Conservation (phyloP, 2,113 vertebrate species). For the Anarrhichthys ocellatus region DNA sequence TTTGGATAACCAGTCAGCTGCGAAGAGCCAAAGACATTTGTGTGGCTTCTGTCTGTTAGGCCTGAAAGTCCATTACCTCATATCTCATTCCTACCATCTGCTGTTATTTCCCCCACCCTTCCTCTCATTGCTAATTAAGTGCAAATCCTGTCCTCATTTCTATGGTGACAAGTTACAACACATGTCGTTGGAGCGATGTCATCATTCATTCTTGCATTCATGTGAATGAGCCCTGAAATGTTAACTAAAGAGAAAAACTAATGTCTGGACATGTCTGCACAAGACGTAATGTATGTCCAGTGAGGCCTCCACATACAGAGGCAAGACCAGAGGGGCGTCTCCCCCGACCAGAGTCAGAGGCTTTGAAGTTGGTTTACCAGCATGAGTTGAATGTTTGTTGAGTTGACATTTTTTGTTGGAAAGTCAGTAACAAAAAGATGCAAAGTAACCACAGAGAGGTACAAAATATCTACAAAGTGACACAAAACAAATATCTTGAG, state of each 20-base stretch:
- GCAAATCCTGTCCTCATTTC: constrained; percentile 57
- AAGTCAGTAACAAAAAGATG: neutral
- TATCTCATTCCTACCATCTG: constrained; percentile 60
- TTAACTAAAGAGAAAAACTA: neutral
- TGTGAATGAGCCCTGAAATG: neutral
- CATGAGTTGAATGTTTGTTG: neutral
- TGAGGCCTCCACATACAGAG: neutral
- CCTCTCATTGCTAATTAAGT: constrained; percentile 44
- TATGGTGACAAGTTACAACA: constrained; percentile 11
- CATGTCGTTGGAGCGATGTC: constrained; percentile 29
- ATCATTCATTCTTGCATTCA: constrained; percentile 7
- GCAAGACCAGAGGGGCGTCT: neutral
- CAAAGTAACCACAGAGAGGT: neutral
- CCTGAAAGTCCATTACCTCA: constrained; percentile 48
- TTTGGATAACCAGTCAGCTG: neutral
- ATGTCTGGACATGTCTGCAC: neutral
- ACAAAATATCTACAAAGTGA: neutral
- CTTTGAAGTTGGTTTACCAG: neutral
- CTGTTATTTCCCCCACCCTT: constrained; percentile 36
- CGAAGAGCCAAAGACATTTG: constrained; percentile 4
- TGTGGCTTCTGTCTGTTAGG: constrained; percentile 25
- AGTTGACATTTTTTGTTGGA: neutral
- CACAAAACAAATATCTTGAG: neutral
- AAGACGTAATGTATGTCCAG: neutral
- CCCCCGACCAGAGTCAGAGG: neutral